Conservation (phyloP, 2,113 vertebrate genomes). For the Vidua macroura region DNA sequence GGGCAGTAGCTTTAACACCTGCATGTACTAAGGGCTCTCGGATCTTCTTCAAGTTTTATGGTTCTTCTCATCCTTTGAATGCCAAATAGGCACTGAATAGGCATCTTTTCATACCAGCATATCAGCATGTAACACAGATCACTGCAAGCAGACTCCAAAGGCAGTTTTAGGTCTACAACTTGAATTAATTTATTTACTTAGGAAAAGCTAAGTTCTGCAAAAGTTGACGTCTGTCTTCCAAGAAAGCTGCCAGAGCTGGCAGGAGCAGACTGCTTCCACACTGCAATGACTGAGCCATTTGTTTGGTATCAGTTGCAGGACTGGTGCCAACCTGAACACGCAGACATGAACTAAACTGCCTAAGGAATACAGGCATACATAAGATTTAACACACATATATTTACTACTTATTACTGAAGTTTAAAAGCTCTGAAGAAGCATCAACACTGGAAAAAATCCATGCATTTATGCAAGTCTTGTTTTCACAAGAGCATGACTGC, state of each 20-base stretch:
- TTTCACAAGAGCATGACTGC: background rate
- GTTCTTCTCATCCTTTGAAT: background rate
- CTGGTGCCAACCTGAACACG: background rate
- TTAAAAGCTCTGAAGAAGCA: background rate
- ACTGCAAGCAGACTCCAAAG: background rate
- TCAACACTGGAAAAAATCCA: background rate
- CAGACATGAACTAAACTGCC: background rate
- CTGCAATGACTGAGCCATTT: background rate
- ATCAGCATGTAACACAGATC: background rate
- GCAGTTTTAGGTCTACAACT: background rate
- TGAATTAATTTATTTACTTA: background rate
- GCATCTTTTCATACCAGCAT: background rate
- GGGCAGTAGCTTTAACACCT: background rate
- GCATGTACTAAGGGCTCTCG: accelerated
- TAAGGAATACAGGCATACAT: background rate
- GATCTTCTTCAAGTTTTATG: background rate
- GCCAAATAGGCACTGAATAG: background rate
- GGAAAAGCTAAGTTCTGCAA: background rate
- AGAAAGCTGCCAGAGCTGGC: background rate
- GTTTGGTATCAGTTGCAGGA: background rate
- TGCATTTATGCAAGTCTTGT: background rate
- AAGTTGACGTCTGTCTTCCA: background rate
- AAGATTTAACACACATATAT: background rate
- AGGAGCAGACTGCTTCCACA: background rate
- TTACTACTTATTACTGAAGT: background rate